Conservation (phyloP, 64 coral and sea anemone genomes). For the Montipora cactus region DNA sequence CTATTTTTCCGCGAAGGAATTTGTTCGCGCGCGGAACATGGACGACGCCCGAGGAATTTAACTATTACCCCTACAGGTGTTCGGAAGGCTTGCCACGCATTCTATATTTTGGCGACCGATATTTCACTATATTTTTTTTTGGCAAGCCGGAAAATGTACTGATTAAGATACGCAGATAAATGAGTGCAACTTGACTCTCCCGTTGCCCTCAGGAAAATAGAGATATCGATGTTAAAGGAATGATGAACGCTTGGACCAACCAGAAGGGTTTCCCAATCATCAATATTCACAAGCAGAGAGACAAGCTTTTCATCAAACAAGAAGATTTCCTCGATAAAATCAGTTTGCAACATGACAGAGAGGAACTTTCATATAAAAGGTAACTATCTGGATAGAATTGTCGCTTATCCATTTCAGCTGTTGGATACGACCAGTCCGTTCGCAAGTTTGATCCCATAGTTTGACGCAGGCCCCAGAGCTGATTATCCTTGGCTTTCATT, state of each 20-base stretch:
- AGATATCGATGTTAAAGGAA: conserved; percentile 30
- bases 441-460: neutral
- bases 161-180: no score
- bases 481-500: no score
- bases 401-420: neutral
- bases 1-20: no score
- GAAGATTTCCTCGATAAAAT: conserved; percentile 20
- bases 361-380: neutral
- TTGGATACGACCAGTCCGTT: neutral
- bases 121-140: no score
- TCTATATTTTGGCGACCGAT: no score
- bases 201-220: conserved; percentile 13
- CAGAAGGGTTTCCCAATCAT: conserved; percentile 81
- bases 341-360: neutral
- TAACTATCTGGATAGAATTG: neutral
- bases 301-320: neutral
- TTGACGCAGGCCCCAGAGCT: no score
- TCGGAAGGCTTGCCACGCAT: no score
- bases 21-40: no score
- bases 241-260: conserved; percentile 72
- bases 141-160: no score
- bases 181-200: neutral
- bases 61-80: no score
- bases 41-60: no score
- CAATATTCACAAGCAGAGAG: conserved; percentile 12